Evolutionary conservation across 2,113 vertebrate genomes (phyloP), one percentile per base, ranked within the genome.

Genomic region (Anolis sagrei): DNA sequence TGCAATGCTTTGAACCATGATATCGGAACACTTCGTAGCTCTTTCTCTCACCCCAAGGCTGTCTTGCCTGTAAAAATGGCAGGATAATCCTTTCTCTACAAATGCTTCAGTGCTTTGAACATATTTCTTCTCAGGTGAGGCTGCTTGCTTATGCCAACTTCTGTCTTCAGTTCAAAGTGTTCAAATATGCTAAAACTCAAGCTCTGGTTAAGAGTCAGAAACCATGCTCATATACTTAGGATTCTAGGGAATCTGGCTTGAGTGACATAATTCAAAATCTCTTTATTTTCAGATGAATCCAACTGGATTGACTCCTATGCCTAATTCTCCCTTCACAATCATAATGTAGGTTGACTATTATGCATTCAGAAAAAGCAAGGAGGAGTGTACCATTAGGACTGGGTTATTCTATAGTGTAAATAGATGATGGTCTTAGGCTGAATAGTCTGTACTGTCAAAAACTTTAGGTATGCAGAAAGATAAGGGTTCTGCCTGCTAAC

Each of bases 1-100:
- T 84, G 83, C 58, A 92, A 79, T 82, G 1, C 79, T 81, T 77
- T 0, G 3, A 88, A 44, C 32, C 21, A 77, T 62, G 76, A 68
- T 44, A 9, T 8, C 16, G 62, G 25, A n/a, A 66, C 4, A 51
- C 48, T 36, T 2, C 27, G 14, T 27, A 39, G 29, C 23, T 18
- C 18, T 36, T 62, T 23, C 44, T 34, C 29, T 58, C 21, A 66
- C 7, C 36, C 7, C 36, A 36, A 29, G 21, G 34, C n/a, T 29
- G 27, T 68, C 23, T 23, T 49, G 32, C 61, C 34, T 70, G 74
- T 44, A 76, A 68, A 76, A 76, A 88, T 16, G 54, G 10, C 64
- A n/a, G n/a, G n/a, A n/a, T n/a, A n/a, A n/a, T n/a, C n/a, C n/a
- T n/a, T n/a, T 84, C 76, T 68, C 79, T 32, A 64, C 73, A 83